A percentile compares a stretch with the other conserved stretches of the same genome.
Evolutionary conservation across 2,113 vertebrate species (phyloP).

Genomic region (Erythrolamprus reginae): DNA sequence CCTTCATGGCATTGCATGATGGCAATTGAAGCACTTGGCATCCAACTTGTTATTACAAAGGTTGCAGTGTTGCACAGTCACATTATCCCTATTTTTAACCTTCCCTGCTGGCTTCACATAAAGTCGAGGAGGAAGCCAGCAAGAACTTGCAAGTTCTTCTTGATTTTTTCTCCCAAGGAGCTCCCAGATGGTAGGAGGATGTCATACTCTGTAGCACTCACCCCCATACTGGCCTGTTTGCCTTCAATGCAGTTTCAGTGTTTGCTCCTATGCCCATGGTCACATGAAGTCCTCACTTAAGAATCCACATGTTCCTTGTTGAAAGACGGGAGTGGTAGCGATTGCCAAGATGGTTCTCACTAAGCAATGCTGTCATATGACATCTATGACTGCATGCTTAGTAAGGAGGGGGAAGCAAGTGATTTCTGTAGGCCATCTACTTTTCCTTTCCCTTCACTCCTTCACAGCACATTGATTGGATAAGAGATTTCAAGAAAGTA

Average conservation of each 20-base stretch:
- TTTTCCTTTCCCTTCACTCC: background rate
- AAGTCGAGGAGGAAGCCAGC: background rate
- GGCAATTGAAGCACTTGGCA: background rate
- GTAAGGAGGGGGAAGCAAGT: background rate
- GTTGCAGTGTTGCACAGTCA: background rate
- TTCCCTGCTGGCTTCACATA: background rate
- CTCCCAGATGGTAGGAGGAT: background rate
- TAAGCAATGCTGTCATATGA: too few species aligned
- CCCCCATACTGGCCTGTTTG: background rate
- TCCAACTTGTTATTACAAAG: background rate
- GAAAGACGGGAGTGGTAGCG: background rate
- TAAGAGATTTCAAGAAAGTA: background rate
- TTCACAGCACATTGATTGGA: background rate
- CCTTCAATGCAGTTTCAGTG: background rate
- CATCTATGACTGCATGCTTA: background rate
- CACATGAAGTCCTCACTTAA: background rate
- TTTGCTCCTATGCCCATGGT: background rate
- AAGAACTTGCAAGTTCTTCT: background rate
- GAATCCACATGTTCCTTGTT: background rate
- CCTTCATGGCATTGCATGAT: background rate
- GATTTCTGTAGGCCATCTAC: background rate
- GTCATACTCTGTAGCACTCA: background rate
- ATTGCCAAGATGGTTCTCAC: background rate
- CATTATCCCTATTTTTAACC: background rate
- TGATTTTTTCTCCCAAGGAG: background rate